Base-by-base conservation (phyloP, 2,113 vertebrate genomes). In the Syrmaticus mikado region DNA sequence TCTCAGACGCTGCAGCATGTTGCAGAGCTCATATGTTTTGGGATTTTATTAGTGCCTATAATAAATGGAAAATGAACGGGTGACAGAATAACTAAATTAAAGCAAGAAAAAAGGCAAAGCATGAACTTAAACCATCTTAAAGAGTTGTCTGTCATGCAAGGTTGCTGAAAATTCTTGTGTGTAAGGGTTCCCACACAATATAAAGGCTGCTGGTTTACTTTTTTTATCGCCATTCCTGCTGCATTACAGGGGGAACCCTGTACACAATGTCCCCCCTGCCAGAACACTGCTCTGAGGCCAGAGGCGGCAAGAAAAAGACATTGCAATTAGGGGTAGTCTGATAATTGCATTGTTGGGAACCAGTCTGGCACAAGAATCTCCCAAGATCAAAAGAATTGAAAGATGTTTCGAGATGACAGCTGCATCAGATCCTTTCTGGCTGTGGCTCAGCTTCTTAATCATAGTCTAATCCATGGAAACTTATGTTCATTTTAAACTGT, bases 331-430 rank as follows among this genome's bases (percentile, higher is more conserved):
- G 79, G n/a, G 30, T 8, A 68, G 85, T n/a, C 85, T 88, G 87
- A 57, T 94, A 93, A 94, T 95, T 92, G 95, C 87, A 65, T 94
- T 94, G 89, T 96, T 88, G 82, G 73, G 87, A 92, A 27, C 64
- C 95, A 91, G 76, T 91, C 93, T 94, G 91, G 95, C 94, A 95
- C 91, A 74, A 94, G 89, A 83, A 91, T 89, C 50, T 60, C 55
- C 79, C 0, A 5, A 85, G 87, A 95, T 96, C 91, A 95, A 93
- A 95, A 65, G 82, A 62, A 48, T 53, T 92, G 74, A 76, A 34
- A 91, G 91, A 53, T 7, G 2, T 21, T 32, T 62, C 28, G 81
- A 76, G 89, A 57, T 48, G 87, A 40, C 75, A 41, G 82, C 94
- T 41, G 82, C 75, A 71, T 45, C 25, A 8, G 89, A 68, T 66